These are phyloP conservation scores for Fulmarus glacialis DNA, from an alignment of 2,113 vertebrate genomes.

Conservation along the genomic window DNA sequence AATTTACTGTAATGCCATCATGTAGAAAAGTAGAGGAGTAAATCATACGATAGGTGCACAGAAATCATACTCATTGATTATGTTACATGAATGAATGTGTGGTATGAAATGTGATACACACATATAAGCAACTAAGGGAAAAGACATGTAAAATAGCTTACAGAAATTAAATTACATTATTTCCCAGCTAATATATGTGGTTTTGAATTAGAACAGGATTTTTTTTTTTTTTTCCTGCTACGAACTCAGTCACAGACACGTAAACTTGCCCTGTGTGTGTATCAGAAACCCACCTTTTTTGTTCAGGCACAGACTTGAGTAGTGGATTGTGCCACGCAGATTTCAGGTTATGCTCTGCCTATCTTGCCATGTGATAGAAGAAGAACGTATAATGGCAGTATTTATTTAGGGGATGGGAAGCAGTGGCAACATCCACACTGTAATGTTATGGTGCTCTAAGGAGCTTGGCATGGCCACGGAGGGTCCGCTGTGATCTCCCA, in stretches of 20 bases:
- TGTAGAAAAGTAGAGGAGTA: background rate
- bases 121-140: background rate
- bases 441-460: background rate
- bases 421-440: background rate
- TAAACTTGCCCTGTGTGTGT: background rate
- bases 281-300: background rate
- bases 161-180: background rate
- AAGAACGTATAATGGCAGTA: background rate
- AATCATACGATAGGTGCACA: background rate
- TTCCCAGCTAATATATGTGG: background rate
- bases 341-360: background rate
- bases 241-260: background rate
- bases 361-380: background rate
- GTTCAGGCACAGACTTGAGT: background rate
- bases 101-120: background rate
- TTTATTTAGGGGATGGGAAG: background rate
- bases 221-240: background rate
- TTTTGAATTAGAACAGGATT: background rate
- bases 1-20: background rate
- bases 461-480: accelerated
- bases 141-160: background rate
- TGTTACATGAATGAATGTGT: background rate
- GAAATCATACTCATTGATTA: background rate
- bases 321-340: background rate
- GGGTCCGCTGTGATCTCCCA: background rate